A percentile compares a stretch with the other conserved stretches of the same genome.
Conservation (phyloP, 2,113 vertebrate genomes). For the Sialia sialis region DNA sequence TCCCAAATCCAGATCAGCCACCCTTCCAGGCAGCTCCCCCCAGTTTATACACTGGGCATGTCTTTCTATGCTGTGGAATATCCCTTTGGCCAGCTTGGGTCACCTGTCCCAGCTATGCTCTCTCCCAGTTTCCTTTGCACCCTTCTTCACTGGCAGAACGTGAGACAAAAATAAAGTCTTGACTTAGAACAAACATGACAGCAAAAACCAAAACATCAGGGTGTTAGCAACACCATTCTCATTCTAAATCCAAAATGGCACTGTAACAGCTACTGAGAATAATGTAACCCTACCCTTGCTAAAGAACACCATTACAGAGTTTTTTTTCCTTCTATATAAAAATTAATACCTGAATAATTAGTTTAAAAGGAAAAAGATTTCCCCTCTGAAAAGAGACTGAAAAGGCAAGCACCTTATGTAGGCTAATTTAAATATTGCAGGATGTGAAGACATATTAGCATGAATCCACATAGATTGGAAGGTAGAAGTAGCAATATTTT, state of each 20-base stretch:
- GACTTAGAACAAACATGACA: rapidly evolving
- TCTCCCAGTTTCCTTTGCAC: not conserved
- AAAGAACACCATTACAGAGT: not conserved
- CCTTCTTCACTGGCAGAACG: not conserved
- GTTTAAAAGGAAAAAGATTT: not conserved
- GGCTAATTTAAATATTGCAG: not conserved
- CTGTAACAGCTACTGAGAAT: not conserved
- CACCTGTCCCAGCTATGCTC: not conserved
- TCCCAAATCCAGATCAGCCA: not conserved
- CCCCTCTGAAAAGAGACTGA: not conserved
- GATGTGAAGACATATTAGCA: not conserved
- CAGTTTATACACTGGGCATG: not conserved
- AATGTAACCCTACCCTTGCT: no score
- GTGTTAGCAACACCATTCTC: not conserved
- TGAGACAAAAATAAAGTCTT: not conserved
- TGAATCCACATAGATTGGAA: not conserved
- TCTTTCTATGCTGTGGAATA: not conserved
- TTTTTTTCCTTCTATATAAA: not conserved
- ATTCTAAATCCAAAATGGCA: not conserved
- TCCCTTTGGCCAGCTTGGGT: not conserved
- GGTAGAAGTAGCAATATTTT: not conserved
- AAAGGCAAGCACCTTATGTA: not conserved
- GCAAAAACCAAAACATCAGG: not conserved
- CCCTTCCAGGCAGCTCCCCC: not conserved
- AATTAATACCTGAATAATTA: not conserved